These are phyloP conservation scores for Pristiophorus japonicus DNA, from an alignment of 2,113 vertebrate genomes.

Conservation along the genomic window DNA sequence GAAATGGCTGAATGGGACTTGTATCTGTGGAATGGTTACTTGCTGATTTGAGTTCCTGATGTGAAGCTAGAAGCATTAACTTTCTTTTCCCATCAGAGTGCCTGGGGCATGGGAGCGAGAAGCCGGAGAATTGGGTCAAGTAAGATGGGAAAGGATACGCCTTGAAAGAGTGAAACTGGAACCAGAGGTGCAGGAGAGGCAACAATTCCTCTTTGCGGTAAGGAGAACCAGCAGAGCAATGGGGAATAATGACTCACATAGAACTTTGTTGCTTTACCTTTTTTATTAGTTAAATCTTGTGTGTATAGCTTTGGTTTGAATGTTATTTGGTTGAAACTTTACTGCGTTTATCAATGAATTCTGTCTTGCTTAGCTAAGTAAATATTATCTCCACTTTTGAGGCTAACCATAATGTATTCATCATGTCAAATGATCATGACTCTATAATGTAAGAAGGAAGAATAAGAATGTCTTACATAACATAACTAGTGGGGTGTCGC, in stretches of 20 bases:
- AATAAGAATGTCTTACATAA: no score
- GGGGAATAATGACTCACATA: not conserved
- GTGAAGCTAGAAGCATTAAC: not conserved
- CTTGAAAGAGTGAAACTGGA: not conserved
- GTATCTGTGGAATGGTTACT: no score
- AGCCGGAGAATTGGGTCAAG: not conserved
- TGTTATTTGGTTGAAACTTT: no score
- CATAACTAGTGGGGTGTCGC: no score
- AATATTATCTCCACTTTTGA: no score
- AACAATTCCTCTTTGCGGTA: constrained; percentile 67
- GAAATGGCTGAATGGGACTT: not conserved
- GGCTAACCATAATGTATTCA: no score
- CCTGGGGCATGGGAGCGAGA: not conserved
- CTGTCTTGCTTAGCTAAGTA: no score
- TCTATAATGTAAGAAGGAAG: no score
- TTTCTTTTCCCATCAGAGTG: not conserved
- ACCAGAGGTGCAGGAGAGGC: constrained; percentile 79
- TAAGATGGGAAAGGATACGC: not conserved
- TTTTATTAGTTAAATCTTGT: not conserved
- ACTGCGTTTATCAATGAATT: no score
- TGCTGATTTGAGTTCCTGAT: not conserved
- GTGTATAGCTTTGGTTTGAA: not conserved
- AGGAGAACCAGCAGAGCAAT: not conserved
- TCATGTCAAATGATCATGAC: no score
- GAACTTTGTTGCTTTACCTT: not conserved